phyloP scores from a whole-genome alignment of 2,888 invertebrate genomes.

The Globia sparganii region DNA sequence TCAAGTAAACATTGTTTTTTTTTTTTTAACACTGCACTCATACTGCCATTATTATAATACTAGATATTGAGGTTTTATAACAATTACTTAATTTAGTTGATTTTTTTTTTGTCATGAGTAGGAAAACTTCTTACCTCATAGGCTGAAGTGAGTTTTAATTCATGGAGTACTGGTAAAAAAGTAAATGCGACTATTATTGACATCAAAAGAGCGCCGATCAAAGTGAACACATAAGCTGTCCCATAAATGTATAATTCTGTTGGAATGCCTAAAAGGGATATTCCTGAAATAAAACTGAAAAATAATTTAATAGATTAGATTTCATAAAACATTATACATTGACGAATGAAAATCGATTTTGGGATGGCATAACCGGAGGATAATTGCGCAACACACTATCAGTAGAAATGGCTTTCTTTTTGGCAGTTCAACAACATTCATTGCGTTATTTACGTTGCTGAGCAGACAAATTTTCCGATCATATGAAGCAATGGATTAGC shows the following conservation, averaged over 20 bases:
- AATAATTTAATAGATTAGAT: slow-evolving; percentile 15
- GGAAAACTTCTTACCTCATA: slow-evolving; percentile 91
- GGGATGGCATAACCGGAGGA: neutral
- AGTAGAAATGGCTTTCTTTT: no score
- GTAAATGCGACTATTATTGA: slow-evolving; percentile 91
- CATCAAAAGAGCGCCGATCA: slow-evolving; percentile 91
- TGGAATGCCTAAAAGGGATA: slow-evolving; percentile 94
- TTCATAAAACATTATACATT: neutral
- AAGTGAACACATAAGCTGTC: slow-evolving; percentile 92
- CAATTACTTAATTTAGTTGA: neutral
- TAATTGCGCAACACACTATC: no score
- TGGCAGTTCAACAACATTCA: no score
- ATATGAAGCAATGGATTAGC: no score
- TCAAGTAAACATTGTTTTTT: neutral
- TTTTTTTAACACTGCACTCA: neutral
- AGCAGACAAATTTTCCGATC: no score
- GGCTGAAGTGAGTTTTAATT: slow-evolving; percentile 93
- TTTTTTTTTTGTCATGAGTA: neutral
- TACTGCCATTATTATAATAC: neutral
- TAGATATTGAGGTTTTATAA: neutral
- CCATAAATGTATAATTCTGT: slow-evolving; percentile 95
- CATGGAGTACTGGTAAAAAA: slow-evolving; percentile 93
- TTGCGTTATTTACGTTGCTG: no score
- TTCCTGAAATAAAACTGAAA: slow-evolving; percentile 93
- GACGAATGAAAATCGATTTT: neutral